Conservation (phyloP, 92 coral and sea anemone species). For the Palythoa caribaeorum region DNA sequence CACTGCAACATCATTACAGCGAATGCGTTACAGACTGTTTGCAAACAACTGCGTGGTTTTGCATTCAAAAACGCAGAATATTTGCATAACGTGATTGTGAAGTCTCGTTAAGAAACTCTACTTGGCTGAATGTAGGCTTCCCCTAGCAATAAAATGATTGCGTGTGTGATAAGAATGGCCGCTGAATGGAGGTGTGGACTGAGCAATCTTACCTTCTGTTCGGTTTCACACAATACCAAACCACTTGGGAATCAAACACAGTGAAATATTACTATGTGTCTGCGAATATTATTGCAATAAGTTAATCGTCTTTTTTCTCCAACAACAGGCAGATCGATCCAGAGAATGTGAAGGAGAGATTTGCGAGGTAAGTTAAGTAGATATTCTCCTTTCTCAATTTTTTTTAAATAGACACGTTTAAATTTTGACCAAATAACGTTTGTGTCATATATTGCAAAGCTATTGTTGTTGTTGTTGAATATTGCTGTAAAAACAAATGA, state of each 20-base stretch:
- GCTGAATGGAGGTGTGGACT: slow-evolving; percentile 11
- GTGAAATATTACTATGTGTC: slow-evolving; percentile 1
- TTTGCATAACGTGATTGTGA: slow-evolving; percentile 33
- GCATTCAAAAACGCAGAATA: neutral
- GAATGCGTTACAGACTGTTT: slow-evolving; percentile 35
- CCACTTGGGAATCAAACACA: slow-evolving; percentile 21
- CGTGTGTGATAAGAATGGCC: slow-evolving; percentile 7
- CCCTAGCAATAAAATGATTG: neutral
- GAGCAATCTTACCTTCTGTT: neutral
- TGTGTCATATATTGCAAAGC: neutral
- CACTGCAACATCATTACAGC: neutral
- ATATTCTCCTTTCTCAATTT: neutral
- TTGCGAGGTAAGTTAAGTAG: slow-evolving; percentile 82
- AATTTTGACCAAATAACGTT: neutral
- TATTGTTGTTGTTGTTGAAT: neutral
- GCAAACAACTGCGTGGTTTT: neutral
- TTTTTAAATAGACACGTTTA: neutral
- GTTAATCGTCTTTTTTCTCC: slow-evolving; percentile 6
- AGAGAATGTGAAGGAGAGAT: slow-evolving; percentile 88
- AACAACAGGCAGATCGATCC: slow-evolving; percentile 74
- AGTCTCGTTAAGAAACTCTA: neutral
- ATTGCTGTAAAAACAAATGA: neutral
- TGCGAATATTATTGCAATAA: neutral
- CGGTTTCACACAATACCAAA: slow-evolving; percentile 5
- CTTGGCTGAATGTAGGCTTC: neutral